Evolutionary conservation across 2,797 vertebrate species (phyloP).

Genomic region (Tympanoctomys barrerae): DNA sequence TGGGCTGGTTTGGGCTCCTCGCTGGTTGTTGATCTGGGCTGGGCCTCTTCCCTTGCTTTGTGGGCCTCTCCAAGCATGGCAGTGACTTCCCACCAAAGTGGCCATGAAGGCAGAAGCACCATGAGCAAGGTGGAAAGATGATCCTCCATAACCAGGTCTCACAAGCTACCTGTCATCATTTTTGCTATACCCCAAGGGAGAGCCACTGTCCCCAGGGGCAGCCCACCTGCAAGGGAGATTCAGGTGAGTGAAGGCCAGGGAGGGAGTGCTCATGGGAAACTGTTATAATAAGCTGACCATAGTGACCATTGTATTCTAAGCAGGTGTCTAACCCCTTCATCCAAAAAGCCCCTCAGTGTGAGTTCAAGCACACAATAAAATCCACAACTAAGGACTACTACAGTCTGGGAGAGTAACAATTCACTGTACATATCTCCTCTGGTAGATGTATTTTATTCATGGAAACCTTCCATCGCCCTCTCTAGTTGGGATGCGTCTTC

Average conservation of each 20-base stretch:
- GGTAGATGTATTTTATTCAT: not conserved
- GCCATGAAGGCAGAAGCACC: not conserved
- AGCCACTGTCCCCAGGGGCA: not conserved
- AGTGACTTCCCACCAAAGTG: not conserved
- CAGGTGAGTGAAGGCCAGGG: not conserved
- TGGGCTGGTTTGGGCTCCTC: not conserved
- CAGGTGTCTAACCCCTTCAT: not conserved
- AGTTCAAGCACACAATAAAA: not conserved
- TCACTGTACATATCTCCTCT: not conserved
- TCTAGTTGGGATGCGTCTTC: not conserved
- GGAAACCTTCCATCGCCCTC: no score
- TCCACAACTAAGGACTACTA: no score
- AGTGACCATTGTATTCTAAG: not conserved
- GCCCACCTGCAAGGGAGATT: not conserved
- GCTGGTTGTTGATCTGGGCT: rapidly evolving
- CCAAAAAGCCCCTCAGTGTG: not conserved
- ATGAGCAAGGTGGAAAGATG: rapidly evolving
- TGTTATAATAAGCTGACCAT: not conserved
- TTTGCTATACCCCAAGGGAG: not conserved
- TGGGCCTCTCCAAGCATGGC: not conserved
- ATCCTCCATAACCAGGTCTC: not conserved
- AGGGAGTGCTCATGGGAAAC: not conserved
- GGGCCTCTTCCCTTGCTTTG: rapidly evolving
- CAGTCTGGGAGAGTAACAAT: not conserved
- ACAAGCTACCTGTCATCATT: not conserved